phyloP scores from a whole-genome alignment of 2,113 vertebrate genomes.

The Vidua macroura region DNA sequence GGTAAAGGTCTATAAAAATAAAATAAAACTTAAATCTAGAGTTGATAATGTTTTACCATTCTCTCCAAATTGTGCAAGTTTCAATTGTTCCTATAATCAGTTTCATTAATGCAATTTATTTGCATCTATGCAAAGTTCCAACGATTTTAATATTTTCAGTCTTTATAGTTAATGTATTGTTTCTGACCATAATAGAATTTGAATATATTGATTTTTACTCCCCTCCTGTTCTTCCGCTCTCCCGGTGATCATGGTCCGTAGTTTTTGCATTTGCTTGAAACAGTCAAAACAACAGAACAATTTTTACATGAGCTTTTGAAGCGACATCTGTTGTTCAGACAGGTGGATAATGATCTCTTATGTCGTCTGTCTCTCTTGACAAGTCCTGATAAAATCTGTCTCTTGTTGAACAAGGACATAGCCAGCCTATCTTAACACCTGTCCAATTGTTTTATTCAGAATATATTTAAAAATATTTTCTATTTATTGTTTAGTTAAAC shows the following conservation, averaged over 20 bases:
- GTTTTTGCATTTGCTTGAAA: constrained; percentile 8
- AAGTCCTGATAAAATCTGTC: background rate
- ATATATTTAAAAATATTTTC: background rate
- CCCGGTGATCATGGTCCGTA: background rate
- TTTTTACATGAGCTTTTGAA: background rate
- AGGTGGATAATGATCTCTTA: background rate
- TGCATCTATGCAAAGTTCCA: background rate
- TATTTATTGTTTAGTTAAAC: background rate
- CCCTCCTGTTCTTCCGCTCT: background rate
- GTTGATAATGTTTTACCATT: background rate
- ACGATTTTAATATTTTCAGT: background rate
- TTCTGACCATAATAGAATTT: background rate
- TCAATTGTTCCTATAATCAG: background rate
- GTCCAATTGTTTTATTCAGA: background rate
- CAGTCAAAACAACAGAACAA: background rate
- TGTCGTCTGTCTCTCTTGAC: background rate
- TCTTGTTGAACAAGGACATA: background rate
- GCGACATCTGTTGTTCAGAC: constrained; percentile 32
- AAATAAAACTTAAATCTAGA: background rate
- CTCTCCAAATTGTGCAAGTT: background rate
- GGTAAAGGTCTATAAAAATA: background rate
- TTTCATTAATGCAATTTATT: background rate
- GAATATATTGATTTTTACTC: background rate
- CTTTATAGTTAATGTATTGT: background rate
- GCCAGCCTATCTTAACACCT: background rate